These are phyloP conservation scores for Cervus canadensis DNA, from an alignment of 2,113 vertebrate genomes.

Conservation along the genomic window DNA sequence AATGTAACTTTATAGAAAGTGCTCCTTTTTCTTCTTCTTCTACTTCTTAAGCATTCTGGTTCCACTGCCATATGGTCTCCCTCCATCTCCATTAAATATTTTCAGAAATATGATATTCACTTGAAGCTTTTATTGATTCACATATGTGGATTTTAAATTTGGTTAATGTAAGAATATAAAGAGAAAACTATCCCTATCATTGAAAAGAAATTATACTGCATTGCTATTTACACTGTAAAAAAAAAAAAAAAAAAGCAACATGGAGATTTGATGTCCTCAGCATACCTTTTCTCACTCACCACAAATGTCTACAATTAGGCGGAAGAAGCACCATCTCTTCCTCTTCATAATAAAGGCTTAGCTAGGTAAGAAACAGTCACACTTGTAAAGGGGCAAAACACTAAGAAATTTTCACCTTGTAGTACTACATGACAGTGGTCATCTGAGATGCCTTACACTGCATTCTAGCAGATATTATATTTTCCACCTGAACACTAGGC, in stretches of 20 bases:
- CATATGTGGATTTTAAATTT: not conserved
- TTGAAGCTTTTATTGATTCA: not conserved
- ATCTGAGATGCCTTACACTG: not conserved
- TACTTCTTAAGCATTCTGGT: not conserved
- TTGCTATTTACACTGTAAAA: not conserved
- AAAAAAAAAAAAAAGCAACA: not conserved
- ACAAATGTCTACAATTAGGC: not conserved
- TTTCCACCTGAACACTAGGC: slow-evolving; percentile 57
- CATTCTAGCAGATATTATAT: slow-evolving; percentile 21
- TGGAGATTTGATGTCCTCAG: not conserved
- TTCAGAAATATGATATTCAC: not conserved
- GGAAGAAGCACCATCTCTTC: not conserved
- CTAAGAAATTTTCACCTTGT: not conserved
- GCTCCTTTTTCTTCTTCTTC: not conserved
- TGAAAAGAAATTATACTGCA: not conserved
- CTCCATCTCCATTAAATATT: not conserved
- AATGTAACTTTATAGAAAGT: not conserved
- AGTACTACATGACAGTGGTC: not conserved
- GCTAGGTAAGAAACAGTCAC: not conserved
- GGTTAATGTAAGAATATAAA: not conserved
- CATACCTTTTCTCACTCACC: not conserved
- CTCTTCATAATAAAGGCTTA: not conserved
- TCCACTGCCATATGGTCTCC: not conserved
- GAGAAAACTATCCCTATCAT: not conserved
- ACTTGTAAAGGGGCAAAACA: not conserved